Evolutionary conservation across 2,113 vertebrate genomes (phyloP), one percentile per base, ranked within the genome.

Genomic region (Platichthys stellatus): DNA sequence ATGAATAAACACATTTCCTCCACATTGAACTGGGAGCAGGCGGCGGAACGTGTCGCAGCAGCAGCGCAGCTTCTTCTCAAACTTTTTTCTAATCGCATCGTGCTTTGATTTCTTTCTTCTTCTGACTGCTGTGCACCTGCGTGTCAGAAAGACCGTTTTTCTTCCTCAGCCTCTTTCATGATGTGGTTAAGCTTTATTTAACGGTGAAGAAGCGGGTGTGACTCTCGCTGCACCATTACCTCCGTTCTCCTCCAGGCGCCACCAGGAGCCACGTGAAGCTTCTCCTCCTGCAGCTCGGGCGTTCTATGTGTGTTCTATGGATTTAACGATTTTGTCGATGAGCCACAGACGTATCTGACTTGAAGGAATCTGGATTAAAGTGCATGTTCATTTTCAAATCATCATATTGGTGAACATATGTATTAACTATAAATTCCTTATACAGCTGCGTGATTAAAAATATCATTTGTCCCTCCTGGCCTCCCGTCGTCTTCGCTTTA

Each of bases 401-500:
- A 72, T 62, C 24, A 17, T n/a, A 11, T 4, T 20, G 43, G 21
- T 24, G 10, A 31, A 57, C 11, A 12, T 15, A 80, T 18, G 58
- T 28, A 28, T 38, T 11, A 3, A 18, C 6, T 53, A 69, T 23
- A 63, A 3, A 57, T 54, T 69, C 14, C 59, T 80, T 28, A 17
- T 77, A 61, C 31, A 18, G 59, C 21, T 56, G 18, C n/a, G 3
- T 58, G 10, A 74, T 70, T 60, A 70, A 14, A 58, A 61, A 21
- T 18, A 51, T 26, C 0, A 0, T 12, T 14, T 67, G 35, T 21
- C 20, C 17, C 18, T 20, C 35, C 8, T 15, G 63, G 45, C 26
- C 15, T 60, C 12, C n/a, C 11, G 11, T 21, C 49, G 54, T 12
- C 18, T 31, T 2, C 9, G 11, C 8, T 67, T 65, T 17, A 18